Evolutionary conservation across 2,888 invertebrate species (phyloP).

Genomic region (Lissonota sp.): DNA sequence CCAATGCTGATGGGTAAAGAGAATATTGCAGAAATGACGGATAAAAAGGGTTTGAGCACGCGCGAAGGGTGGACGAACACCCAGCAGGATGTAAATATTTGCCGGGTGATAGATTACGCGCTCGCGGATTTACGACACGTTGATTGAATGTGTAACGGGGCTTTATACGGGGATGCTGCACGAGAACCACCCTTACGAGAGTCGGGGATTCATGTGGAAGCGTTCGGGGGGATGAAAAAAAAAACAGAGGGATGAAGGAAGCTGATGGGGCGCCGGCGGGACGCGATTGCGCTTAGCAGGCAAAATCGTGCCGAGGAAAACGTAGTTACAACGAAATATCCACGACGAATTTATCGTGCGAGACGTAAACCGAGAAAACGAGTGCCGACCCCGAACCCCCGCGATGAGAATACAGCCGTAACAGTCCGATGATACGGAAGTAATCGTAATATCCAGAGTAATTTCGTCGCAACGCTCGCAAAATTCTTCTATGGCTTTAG

Average conservation of each 20-base stretch:
- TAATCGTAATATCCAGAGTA: conserved; percentile 1
- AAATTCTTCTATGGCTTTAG: too few species aligned
- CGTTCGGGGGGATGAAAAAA: conserved; percentile 52
- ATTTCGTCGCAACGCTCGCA: conserved; percentile 1
- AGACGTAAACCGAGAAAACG: conserved; percentile 27
- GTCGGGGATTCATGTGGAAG: too few species aligned
- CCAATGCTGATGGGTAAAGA: too few species aligned
- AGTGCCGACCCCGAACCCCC: neutral
- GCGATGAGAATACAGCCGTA: neutral
- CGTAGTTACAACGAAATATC: conserved; percentile 46
- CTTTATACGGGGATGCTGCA: too few species aligned
- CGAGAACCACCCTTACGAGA: too few species aligned
- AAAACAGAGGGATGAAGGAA: too few species aligned
- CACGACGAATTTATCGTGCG: conserved; percentile 65
- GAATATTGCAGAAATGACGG: too few species aligned
- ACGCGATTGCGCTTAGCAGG: conserved; percentile 61
- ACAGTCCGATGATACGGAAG: too few species aligned
- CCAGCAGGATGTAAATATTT: conserved; percentile 73
- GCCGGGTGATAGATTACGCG: conserved; percentile 74
- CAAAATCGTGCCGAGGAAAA: conserved; percentile 61
- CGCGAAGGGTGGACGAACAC: conserved; percentile 9
- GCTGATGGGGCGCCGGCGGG: conserved; percentile 66
- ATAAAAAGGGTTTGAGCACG: too few species aligned
- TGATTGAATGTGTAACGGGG: conserved; percentile 76
- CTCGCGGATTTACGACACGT: conserved; percentile 73